Evolutionary conservation across 1,140 invertebrate species (phyloP).

Genomic region (Caerostris darwini): DNA sequence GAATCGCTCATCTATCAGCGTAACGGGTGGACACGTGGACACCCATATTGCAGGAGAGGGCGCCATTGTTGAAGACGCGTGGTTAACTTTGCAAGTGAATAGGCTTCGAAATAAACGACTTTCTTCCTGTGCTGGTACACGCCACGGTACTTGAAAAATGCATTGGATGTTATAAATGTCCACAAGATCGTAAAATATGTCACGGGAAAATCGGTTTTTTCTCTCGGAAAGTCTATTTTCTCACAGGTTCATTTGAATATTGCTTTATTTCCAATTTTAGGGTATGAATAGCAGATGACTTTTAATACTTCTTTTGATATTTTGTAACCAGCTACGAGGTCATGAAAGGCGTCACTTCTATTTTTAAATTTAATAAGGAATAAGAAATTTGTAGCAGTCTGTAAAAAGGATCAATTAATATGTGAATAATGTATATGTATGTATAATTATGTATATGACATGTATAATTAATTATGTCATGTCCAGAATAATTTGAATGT

Average conservation of each 20-base stretch:
- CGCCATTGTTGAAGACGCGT: constrained; percentile 60
- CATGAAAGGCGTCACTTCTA: too few species aligned
- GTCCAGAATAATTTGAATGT: too few species aligned
- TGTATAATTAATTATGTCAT: too few species aligned
- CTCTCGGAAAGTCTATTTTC: not conserved
- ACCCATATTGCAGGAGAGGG: not conserved
- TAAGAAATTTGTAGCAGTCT: too few species aligned
- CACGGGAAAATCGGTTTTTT: constrained; percentile 1
- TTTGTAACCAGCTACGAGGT: too few species aligned
- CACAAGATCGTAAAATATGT: constrained; percentile 13
- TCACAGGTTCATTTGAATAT: not conserved
- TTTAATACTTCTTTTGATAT: too few species aligned
- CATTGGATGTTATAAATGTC: constrained; percentile 35
- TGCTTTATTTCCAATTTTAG: not conserved
- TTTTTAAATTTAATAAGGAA: too few species aligned
- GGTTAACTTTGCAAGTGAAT: constrained; percentile 45
- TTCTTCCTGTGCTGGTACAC: constrained; percentile 44
- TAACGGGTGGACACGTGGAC: not conserved
- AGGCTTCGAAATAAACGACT: constrained; percentile 27
- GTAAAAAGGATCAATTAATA: too few species aligned
- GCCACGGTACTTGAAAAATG: constrained; percentile 48
- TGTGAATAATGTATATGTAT: too few species aligned
- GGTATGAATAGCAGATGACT: too few species aligned
- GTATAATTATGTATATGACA: too few species aligned
- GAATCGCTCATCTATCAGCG: constrained; percentile 44